Conservation (phyloP, 2,113 vertebrate genomes). For the Orcinus orca region DNA sequence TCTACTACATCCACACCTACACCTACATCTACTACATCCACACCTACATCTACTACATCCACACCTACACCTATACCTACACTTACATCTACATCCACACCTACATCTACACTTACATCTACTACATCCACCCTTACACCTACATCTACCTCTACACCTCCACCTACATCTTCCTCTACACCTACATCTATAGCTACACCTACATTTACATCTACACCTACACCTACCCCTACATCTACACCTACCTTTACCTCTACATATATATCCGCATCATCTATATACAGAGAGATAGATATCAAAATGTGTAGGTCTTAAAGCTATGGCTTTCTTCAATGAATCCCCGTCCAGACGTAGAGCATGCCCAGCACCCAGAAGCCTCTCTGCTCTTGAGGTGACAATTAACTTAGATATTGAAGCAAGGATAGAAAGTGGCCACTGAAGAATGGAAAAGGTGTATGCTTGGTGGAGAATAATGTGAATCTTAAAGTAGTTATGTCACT, state of each 20-base stretch:
- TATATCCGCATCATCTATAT: accelerated
- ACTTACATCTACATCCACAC: not conserved
- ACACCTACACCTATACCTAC: not conserved
- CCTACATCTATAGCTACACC: no score
- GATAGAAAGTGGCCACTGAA: not conserved
- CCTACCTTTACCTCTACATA: accelerated
- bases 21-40: not conserved
- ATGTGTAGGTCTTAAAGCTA: no score
- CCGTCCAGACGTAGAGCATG: not conserved
- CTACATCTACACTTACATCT: not conserved
- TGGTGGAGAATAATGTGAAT: accelerated
- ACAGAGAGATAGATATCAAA: no score
- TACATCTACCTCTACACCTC: accelerated
- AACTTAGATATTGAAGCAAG: accelerated
- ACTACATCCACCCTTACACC: no score
- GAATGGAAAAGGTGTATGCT: accelerated
- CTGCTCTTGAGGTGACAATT: not conserved
- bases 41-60: not conserved
- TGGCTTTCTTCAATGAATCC: no score
- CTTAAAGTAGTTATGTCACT: accelerated
- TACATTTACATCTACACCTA: no score
- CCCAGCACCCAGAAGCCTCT: not conserved
- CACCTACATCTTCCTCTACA: no score
- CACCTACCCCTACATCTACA: not conserved
- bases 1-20: accelerated